Conservation (phyloP, 2,113 vertebrate genomes). For the Oxygymnocypris stewartii region DNA sequence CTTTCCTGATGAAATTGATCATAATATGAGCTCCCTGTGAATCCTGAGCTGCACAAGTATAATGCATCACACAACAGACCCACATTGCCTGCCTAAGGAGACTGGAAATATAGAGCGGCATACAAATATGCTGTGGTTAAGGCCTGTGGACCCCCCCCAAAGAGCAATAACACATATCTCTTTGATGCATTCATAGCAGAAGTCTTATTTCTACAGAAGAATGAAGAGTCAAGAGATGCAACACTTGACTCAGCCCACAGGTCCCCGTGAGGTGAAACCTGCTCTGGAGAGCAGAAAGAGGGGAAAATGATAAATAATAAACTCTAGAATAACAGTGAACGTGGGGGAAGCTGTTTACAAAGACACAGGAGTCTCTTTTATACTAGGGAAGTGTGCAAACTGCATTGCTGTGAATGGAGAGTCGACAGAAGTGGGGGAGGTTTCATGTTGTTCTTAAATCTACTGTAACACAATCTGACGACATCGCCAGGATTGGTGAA, state of each 20-base stretch:
- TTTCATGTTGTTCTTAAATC: neutral
- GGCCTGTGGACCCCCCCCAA: conserved; percentile 23
- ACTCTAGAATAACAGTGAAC: conserved; percentile 33
- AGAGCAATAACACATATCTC: conserved; percentile 21
- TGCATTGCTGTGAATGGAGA: neutral
- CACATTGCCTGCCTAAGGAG: conserved; percentile 1
- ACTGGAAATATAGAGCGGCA: conserved; percentile 18
- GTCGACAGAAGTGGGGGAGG: neutral
- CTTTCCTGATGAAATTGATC: conserved; percentile 42
- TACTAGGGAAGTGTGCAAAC: neutral
- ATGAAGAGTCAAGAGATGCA: conserved; percentile 60
- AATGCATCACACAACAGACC: conserved; percentile 13
- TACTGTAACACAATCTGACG: neutral
- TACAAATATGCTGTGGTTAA: conserved; percentile 20
- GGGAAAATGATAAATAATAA: conserved; percentile 29
- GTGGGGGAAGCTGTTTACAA: conserved; percentile 29
- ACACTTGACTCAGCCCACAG: conserved; percentile 52
- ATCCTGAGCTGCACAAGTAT: neutral
- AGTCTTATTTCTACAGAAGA: conserved; percentile 69
- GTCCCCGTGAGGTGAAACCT: conserved; percentile 36
- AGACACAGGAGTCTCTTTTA: conserved; percentile 15
- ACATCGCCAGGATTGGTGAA: neutral
- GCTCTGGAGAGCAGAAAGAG: conserved; percentile 24
- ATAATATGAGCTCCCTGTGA: conserved; percentile 29
- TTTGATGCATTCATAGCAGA: conserved; percentile 48